Base-by-base conservation (phyloP, 2,797 vertebrate species). In the Octomys mimax region DNA sequence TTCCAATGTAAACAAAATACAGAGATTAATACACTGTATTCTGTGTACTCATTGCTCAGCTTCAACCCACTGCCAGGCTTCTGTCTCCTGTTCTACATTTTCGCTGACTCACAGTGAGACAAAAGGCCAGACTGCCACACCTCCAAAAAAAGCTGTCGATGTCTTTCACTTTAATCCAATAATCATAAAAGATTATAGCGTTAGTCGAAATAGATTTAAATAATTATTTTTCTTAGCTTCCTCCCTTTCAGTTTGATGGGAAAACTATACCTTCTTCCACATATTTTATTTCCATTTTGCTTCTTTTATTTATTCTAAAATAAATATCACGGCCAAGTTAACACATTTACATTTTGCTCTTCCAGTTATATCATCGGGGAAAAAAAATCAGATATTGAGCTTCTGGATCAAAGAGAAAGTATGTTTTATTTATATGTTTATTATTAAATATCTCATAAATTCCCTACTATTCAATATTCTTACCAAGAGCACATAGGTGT, bases 391-490 rank as follows among this genome's bases (percentile, higher is more conserved):
- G 39, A 83, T 2, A 28, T 49, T 6, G 18, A 79, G 87, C 90
- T 91, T 90, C 39, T 79, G 24, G 28, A 14, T 89, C 13, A 93
- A 90, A 85, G 59, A 68, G 7, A 36, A 94, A 90, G 10, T 59
- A 59, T 91, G 54, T 71, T 82, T 86, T 75, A 87, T 42, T 96
- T 92, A 79, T 59, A 49, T 92, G 52, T 49, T 92, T 75, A 89
- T 87, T 77, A 39, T 86, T 77, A 95, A 93, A 64, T 92, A 91
- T 31, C 70, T 31, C n/a, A 95, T 10, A 86, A 84, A 81, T 84
- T 46, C 75, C 13, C 42, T 86, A 33, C 6, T 59, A 24, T 77
- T 84, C 90, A 73, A 84, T 0, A 52, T 6, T 87, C 7, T 86
- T 42, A 82, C 14, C 18, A 84, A 6, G 2, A 94, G 22, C 64